Percentiles rank a stretch among this genome's conserved stretches.
Evolutionary conservation across 2,888 invertebrate species (phyloP).

Genomic region (Lasioglossum figueresi): DNA sequence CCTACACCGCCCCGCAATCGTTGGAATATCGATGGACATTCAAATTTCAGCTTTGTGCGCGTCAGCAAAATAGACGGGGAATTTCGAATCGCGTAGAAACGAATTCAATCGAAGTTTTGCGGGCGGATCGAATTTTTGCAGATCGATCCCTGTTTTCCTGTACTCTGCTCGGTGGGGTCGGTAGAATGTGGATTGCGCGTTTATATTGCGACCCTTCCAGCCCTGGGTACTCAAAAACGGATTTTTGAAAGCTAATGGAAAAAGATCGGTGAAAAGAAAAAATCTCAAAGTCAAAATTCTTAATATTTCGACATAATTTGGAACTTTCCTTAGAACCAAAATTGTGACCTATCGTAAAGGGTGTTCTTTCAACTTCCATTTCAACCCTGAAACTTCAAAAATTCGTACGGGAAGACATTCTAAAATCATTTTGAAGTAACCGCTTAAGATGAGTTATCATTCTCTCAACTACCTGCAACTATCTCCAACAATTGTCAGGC

Average conservation of each 20-base stretch:
- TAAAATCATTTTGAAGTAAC: neutral
- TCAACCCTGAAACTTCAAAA: neutral
- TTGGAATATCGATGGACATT: neutral
- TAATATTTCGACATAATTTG: neutral
- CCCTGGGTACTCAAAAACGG: neutral
- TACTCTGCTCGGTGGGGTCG: neutral
- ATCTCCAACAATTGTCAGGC: neutral
- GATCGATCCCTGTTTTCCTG: neutral
- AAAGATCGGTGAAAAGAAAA: neutral
- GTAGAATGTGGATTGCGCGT: neutral
- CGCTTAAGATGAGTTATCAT: too few relatives aligned
- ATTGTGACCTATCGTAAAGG: accelerated
- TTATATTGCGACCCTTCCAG: neutral
- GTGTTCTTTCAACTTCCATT: neutral
- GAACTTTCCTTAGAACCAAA: neutral
- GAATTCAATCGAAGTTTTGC: slow-evolving; percentile 27
- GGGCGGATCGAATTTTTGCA: slow-evolving; percentile 5
- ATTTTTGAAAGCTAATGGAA: neutral
- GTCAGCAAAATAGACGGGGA: neutral
- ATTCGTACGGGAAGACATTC: neutral
- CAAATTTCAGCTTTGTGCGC: slow-evolving; percentile 17
- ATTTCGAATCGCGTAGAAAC: neutral
- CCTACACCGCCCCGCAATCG: neutral
- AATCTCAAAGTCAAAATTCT: neutral
- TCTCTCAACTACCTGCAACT: too few relatives aligned